A percentile compares a stretch with the other conserved stretches of the same genome.
phyloP scores from a whole-genome alignment of 1,140 invertebrate species.

The Dermatophagoides farinae region DNA sequence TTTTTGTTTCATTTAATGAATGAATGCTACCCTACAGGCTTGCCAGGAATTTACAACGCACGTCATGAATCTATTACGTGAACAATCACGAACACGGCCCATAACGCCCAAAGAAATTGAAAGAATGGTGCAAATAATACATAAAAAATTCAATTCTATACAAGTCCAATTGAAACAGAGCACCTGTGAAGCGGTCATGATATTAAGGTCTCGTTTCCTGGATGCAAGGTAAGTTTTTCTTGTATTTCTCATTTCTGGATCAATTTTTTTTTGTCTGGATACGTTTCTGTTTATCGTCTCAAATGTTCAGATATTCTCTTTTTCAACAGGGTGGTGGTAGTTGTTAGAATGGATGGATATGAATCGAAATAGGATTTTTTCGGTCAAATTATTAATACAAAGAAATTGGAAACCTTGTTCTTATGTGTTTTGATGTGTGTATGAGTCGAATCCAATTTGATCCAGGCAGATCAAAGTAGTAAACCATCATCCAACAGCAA shows the following conservation, averaged over 20 bases:
- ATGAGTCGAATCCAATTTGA: too few species aligned
- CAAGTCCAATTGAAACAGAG: constrained; percentile 99
- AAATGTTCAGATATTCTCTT: too few species aligned
- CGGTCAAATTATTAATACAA: too few species aligned
- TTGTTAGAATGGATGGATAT: too few species aligned
- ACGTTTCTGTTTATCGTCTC: neutral
- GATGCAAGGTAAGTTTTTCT: constrained; percentile 50
- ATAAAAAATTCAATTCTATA: constrained; percentile 98
- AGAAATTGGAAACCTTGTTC: too few species aligned
- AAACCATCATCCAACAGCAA: too few species aligned
- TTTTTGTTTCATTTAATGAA: neutral
- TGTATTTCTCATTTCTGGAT: too few species aligned
- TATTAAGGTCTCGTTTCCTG: constrained; percentile 74
- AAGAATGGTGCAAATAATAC: constrained; percentile 98
- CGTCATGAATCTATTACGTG: constrained; percentile 90
- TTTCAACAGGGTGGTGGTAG: too few species aligned
- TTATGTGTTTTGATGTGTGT: too few species aligned
- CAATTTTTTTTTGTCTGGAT: neutral
- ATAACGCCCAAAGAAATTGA: constrained; percentile 95
- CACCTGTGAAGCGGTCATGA: constrained; percentile 99
- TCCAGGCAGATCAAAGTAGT: too few species aligned
- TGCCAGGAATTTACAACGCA: constrained; percentile 99
- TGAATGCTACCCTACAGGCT: constrained; percentile 44
- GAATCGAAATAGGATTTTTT: too few species aligned
- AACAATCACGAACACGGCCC: constrained; percentile 88